phyloP scores from a whole-genome alignment of 2,113 vertebrate species.

The Zingel zingel region DNA sequence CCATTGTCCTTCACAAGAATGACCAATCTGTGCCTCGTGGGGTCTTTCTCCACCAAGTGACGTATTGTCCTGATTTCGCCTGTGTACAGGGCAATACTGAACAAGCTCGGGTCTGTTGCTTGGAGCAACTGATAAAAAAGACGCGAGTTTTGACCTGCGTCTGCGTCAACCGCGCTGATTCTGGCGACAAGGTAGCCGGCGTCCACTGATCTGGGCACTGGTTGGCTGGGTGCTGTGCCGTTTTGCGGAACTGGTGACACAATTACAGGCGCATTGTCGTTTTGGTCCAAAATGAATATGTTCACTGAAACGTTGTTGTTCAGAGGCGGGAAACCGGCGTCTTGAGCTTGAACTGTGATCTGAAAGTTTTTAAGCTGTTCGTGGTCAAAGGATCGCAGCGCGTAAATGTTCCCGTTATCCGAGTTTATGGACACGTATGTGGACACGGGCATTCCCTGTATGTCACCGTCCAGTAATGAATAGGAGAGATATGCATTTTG shows the following conservation, averaged over 20 bases:
- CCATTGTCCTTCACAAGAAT: constrained; percentile 90
- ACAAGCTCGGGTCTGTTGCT: constrained; percentile 86
- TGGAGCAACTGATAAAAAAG: constrained; percentile 89
- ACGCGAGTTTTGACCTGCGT: constrained; percentile 87
- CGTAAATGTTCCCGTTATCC: constrained; percentile 90
- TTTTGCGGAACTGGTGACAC: constrained; percentile 84
- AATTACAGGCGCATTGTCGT: constrained; percentile 87
- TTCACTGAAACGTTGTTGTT: constrained; percentile 83
- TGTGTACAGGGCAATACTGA: constrained; percentile 86
- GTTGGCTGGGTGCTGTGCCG: constrained; percentile 73
- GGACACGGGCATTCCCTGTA: constrained; percentile 86
- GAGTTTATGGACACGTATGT: constrained; percentile 90
- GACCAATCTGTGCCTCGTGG: constrained; percentile 84
- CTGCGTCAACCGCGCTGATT: constrained; percentile 84
- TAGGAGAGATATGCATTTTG: constrained; percentile 89
- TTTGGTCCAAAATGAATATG: constrained; percentile 89
- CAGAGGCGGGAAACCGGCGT: constrained; percentile 87
- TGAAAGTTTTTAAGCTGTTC: constrained; percentile 89
- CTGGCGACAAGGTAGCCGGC: constrained; percentile 87
- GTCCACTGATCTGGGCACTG: constrained; percentile 83
- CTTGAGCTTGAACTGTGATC: constrained; percentile 86
- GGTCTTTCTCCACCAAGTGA: constrained; percentile 86
- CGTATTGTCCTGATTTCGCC: constrained; percentile 89
- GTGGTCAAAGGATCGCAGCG: constrained; percentile 89
- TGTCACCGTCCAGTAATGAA: constrained; percentile 82